These are phyloP conservation scores for Cotesia chilonis DNA, from an alignment of 1,140 invertebrate species.

Conservation along the genomic window DNA sequence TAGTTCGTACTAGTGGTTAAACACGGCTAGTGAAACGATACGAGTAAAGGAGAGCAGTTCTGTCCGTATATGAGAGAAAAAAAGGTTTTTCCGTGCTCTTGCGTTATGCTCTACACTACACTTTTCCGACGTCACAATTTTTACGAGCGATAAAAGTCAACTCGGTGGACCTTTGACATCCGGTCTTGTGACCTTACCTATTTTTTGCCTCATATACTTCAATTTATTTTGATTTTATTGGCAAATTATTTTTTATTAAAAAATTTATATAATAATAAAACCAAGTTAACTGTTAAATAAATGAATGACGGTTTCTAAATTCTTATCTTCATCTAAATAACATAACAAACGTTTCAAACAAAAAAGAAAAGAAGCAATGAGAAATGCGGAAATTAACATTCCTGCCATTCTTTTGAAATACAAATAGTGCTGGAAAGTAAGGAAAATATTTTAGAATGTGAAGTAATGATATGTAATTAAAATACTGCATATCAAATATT, in stretches of 20 bases:
- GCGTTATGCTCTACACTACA: background rate
- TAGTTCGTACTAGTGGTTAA: constrained; percentile 20
- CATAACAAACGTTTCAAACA: no score
- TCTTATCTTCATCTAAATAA: no score
- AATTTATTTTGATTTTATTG: constrained; percentile 19
- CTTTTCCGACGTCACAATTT: constrained; percentile 28
- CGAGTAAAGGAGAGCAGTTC: background rate
- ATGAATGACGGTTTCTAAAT: no score
- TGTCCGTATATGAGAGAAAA: no score
- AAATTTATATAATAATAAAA: no score
- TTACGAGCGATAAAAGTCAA: constrained; percentile 39
- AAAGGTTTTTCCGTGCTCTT: constrained; percentile 6
- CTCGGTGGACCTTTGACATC: constrained; percentile 24
- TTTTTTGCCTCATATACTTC: background rate
- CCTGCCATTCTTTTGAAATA: background rate
- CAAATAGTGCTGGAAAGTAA: constrained; percentile 5
- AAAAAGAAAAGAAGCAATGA: no score
- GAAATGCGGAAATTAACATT: no score
- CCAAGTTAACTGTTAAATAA: no score
- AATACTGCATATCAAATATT: no score
- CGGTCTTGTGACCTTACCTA: constrained; percentile 2
- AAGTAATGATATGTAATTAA: no score
- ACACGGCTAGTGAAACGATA: constrained; percentile 10
- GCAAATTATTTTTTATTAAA: background rate
- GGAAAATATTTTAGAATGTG: no score